Evolutionary conservation across 2,888 invertebrate genomes (phyloP).

Genomic region (Conomelus anceps): DNA sequence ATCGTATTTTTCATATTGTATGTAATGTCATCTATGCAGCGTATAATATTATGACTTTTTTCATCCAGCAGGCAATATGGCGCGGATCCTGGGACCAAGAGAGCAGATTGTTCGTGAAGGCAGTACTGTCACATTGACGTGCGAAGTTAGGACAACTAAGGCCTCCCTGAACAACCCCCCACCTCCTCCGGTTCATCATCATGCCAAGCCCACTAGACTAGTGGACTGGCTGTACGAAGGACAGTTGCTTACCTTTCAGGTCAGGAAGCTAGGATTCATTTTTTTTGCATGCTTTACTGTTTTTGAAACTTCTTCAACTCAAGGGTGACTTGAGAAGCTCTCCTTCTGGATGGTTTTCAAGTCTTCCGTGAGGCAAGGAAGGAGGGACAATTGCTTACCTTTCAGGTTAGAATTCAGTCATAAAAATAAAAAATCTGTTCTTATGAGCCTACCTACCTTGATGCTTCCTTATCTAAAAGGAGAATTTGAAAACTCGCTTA

Average conservation of each 20-base stretch:
- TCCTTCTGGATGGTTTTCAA: too few relatives aligned
- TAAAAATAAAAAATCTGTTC: too few relatives aligned
- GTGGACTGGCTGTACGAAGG: slow-evolving; percentile 53
- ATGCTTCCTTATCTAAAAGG: too few relatives aligned
- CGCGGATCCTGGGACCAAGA: slow-evolving; percentile 50
- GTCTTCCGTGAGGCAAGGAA: too few relatives aligned
- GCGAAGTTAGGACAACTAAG: slow-evolving; percentile 47
- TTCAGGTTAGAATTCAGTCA: not conserved
- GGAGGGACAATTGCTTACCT: slow-evolving; percentile 42
- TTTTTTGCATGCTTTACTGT: too few relatives aligned
- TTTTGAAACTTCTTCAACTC: too few relatives aligned
- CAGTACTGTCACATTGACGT: slow-evolving; percentile 50
- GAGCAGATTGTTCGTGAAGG: slow-evolving; percentile 50
- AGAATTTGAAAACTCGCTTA: too few relatives aligned
- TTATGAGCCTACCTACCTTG: too few relatives aligned
- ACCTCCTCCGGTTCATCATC: slow-evolving; percentile 1
- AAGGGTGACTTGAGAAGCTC: too few relatives aligned
- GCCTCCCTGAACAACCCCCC: not conserved
- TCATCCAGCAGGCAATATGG: slow-evolving; percentile 31
- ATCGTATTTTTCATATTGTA: too few relatives aligned
- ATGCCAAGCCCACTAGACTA: slow-evolving; percentile 41
- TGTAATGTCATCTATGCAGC: too few relatives aligned
- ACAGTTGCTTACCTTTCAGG: slow-evolving; percentile 51
- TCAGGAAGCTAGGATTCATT: slow-evolving; percentile 39
- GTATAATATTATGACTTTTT: not conserved